These are phyloP conservation scores for Hartigia nigra DNA, from an alignment of 2,888 invertebrate genomes.

Conservation along the genomic window DNA sequence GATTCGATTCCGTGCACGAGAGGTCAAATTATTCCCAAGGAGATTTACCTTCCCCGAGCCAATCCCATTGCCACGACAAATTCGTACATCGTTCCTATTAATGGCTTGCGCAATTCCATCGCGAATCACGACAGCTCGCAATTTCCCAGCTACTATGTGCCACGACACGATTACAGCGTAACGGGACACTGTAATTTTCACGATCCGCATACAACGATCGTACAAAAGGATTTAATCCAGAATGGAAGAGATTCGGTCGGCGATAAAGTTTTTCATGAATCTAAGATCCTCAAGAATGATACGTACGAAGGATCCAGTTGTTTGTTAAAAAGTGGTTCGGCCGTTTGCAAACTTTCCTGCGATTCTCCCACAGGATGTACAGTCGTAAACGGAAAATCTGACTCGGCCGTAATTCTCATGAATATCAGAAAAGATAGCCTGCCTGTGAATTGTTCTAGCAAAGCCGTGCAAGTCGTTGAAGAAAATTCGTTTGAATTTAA, in stretches of 20 bases:
- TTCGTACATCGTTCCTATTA: not conserved
- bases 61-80: not conserved
- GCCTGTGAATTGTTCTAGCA: not conserved
- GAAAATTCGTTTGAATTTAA: not conserved
- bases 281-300: not conserved
- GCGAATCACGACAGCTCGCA: not conserved
- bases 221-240: not conserved
- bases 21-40: not conserved
- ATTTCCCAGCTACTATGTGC: not conserved
- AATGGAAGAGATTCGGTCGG: not conserved
- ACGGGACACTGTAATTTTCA: not conserved
- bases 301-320: not conserved
- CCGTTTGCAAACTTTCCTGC: slow-evolving; percentile 11
- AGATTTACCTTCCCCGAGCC: not conserved
- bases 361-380: not conserved
- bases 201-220: not conserved
- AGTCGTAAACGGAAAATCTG: not conserved
- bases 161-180: not conserved
- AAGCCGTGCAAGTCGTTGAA: not conserved
- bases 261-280: not conserved
- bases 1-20: not conserved
- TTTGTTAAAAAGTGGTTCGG: not conserved
- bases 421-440: not conserved
- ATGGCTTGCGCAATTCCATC: not conserved
- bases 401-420: not conserved